Conservation (phyloP, 2,113 vertebrate species). For the Litocranius walleri region DNA sequence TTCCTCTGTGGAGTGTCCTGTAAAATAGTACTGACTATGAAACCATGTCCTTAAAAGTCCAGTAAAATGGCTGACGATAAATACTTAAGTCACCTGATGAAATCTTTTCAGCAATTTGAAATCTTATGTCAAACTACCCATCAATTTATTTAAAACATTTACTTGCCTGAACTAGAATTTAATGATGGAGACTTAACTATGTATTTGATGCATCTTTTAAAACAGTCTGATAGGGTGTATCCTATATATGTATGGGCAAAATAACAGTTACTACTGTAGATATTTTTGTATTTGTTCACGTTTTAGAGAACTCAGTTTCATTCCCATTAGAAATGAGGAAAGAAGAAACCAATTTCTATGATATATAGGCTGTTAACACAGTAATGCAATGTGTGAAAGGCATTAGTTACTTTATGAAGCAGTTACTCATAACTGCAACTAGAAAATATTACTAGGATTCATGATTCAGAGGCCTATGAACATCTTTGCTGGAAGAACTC, state of each 20-base stretch:
- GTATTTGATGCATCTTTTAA: neutral
- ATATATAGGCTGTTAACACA: neutral
- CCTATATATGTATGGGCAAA: neutral
- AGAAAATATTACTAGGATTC: neutral
- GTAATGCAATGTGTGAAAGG: neutral
- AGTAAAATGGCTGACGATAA: neutral
- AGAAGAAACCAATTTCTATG: neutral
- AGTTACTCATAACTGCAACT: neutral
- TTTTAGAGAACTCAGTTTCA: neutral
- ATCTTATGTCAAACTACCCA: neutral
- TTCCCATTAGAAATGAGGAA: neutral
- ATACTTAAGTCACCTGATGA: neutral
- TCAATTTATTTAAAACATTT: constrained; percentile 7
- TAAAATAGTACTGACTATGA: constrained; percentile 57
- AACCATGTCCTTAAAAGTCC: constrained; percentile 4
- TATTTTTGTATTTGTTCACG: neutral
- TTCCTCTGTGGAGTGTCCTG: constrained; percentile 81
- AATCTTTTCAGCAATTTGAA: constrained; percentile 1
- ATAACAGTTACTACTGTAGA: neutral
- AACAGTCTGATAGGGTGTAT: neutral
- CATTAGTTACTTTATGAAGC: neutral
- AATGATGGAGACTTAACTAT: neutral
- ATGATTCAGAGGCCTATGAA: neutral
- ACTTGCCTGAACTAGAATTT: constrained; percentile 6
- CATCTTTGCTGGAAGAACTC: neutral